Evolutionary conservation across 2,797 vertebrate species (phyloP).

Genomic region (Lates japonicus): DNA sequence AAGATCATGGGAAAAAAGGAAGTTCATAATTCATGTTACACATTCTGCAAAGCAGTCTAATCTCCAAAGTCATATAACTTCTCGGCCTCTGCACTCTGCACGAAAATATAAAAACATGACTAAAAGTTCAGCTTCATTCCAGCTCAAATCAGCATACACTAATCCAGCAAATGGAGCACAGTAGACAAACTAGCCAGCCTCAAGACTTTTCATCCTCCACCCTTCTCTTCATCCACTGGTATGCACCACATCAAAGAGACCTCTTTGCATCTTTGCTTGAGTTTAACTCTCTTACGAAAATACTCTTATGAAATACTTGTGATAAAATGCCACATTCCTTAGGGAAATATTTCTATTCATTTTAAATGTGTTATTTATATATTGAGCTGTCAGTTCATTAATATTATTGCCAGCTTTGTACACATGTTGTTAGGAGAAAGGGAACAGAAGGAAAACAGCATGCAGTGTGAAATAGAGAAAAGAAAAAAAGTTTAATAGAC

Average conservation of each 20-base stretch:
- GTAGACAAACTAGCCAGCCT: background rate
- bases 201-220: background rate
- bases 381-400: background rate
- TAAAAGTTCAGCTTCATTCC: background rate
- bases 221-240: background rate
- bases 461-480: background rate
- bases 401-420: background rate
- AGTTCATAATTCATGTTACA: background rate
- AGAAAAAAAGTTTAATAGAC: background rate
- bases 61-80: background rate
- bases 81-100: background rate
- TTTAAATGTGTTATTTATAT: background rate
- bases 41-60: background rate
- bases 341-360: background rate
- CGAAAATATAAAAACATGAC: background rate
- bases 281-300: background rate
- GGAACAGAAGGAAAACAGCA: background rate
- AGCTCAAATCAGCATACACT: background rate
- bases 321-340: background rate
- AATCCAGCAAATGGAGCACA: background rate
- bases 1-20: background rate
- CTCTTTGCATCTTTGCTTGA: background rate
- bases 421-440: background rate
- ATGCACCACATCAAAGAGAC: background rate
- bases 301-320: background rate